Base-by-base conservation (phyloP, 1,140 invertebrate species). In the Hormaphis cornu region DNA sequence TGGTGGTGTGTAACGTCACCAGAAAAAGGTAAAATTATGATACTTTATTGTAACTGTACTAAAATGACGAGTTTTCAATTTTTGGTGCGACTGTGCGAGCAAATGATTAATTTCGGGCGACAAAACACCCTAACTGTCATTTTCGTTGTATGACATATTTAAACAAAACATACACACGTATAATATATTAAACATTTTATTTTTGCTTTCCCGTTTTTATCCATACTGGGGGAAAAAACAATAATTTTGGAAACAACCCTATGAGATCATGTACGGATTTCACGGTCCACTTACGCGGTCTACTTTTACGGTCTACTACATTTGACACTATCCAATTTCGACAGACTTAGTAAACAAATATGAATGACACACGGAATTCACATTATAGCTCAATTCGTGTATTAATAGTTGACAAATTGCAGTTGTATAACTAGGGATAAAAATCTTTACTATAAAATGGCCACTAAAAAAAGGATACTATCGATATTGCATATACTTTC, bases 51-150 rank as follows among this genome's bases (percentile, higher is more conserved):
- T 42, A 12, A 42, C n/a, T 42, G 16, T n/a, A 3, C 16, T 18
- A n/a, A 20, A 20, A 54, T 20, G 52, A 42, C n/a, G 12, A 54
- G 30, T 33, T n/a, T 22, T 56, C 20, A 56, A 37, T 37, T 37
- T 37, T 56, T 12, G 1, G 8, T 1, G 7, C n/a, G n/a, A n/a
- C n/a, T n/a, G n/a, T n/a, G n/a, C n/a, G n/a, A n/a, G n/a, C n/a
- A n/a, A n/a, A n/a, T n/a, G n/a, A n/a, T n/a, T n/a, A n/a, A n/a
- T n/a, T n/a, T n/a, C n/a, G n/a, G n/a, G n/a, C n/a, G 14, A 56
- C 35, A 54, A n/a, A 56, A 24, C 53, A 56, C 33, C 53, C 53
- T 56, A 24, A 22, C n/a, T n/a, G n/a, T n/a, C n/a, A n/a, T n/a
- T n/a, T n/a, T n/a, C n/a, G n/a, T n/a, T n/a, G n/a, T n/a, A n/a